Base-by-base conservation (phyloP, 2,888 invertebrate genomes). In the Dryadula phaetusa region DNA sequence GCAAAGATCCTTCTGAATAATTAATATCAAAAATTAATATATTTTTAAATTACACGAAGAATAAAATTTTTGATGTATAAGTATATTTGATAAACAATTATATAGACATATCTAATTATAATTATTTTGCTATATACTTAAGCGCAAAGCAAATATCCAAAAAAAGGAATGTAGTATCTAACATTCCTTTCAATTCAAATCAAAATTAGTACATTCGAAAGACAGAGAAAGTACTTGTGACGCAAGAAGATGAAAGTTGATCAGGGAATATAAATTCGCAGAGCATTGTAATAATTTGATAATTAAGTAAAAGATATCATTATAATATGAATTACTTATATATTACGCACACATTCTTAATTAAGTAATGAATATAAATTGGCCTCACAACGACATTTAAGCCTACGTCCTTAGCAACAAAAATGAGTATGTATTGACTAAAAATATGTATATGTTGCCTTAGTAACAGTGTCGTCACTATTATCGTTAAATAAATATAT, bases 381-480 rank as follows among this genome's bases (percentile, higher is more conserved):
- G 32, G 12, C 8, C 37, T n/a, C 42, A 18, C 32, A 61, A 61
- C 32, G 28, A 46, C 60, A 16, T 61, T 46, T 20, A 28, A 16
- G 16, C n/a, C 40, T 64, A 56, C 37, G 64, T 37, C n/a, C 16
- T 22, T 16, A 22, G 34, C 25, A 40, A 40, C 47, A 28, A 34
- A 32, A 58, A 47, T 58, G 46, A 18, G 25, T 4, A 37, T 22
- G n/a, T 28, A 58, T 18, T 3, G 8, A 25, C 34, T 44, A 47
- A 40, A 28, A 47, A 58, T 47, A 58, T 58, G 58, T 10, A 20
- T 34, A 16, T 18, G 68, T 69, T 64, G 69, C 69, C 71, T 65
- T 72, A 67, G 72, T 66, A 69, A 71, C 73, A 70, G 66, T 47
- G 49, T 56, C 16, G 56, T 37, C 37, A 56, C 37, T 18, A 18